Evolutionary conservation across 2,113 vertebrate species (phyloP).

Genomic region (Stictonetta naevosa): DNA sequence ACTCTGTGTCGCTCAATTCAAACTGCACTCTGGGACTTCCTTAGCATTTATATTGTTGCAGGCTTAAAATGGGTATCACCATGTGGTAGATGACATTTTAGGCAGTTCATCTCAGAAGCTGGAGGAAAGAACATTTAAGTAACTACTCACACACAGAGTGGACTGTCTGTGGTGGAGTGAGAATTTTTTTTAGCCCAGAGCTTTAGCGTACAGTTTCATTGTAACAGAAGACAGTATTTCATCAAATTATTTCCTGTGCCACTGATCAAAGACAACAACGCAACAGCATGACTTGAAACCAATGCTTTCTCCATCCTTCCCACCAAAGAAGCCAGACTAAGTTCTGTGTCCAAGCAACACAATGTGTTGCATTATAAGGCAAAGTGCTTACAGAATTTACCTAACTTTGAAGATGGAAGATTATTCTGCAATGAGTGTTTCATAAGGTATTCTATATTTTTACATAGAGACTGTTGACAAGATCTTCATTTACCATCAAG

Average conservation of each 20-base stretch:
- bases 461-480: background rate
- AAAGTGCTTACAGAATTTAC: background rate
- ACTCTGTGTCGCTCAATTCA: slow-evolving; percentile 37
- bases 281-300: background rate
- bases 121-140: slow-evolving; percentile 12
- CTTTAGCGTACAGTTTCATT: background rate
- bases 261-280: background rate
- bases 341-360: background rate
- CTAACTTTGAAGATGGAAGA: background rate
- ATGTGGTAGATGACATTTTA: slow-evolving; percentile 60
- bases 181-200: background rate
- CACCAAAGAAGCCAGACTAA: background rate
- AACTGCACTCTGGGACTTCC: slow-evolving; percentile 38
- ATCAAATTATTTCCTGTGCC: background rate
- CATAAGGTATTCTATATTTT: background rate
- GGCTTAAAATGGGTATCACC: slow-evolving; percentile 48
- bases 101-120: background rate
- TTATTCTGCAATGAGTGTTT: background rate
- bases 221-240: background rate
- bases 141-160: background rate
- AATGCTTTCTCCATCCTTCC: background rate
- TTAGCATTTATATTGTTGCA: slow-evolving; percentile 62
- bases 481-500: background rate
- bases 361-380: background rate
- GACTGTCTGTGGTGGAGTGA: background rate